Evolutionary conservation across 2,797 vertebrate species (phyloP), one percentile per base, ranked within the genome.

Genomic region (Spondyliosoma cantharus): DNA sequence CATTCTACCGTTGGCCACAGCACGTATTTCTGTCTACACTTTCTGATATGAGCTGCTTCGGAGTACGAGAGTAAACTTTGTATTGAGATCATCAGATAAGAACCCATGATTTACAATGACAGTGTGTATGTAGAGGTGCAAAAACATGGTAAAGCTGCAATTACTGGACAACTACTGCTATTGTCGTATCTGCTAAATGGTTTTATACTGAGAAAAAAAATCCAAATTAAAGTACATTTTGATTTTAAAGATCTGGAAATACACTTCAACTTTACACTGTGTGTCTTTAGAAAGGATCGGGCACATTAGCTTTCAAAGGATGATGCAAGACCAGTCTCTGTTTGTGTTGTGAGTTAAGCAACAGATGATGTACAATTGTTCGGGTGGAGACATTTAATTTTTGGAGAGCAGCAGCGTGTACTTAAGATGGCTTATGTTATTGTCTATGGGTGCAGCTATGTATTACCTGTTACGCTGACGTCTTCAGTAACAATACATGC

Each of bases 361-460:
- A 60, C 58, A n/a, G 32, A 61, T 57, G 19, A 72, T 67, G 58
- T 5, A n/a, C 67, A 49, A 29, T 13, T 50, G 48, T 64, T 63
- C 42, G 15, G 20, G 22, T 81, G 70, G 52, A 19, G 69, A 27
- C 57, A 1, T 50, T 64, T 20, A 22, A 3, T 46, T 64, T n/a
- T 45, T 25, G 0, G 0, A 43, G 16, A 42, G 29, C 13, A 27
- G 17, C 3, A 7, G 16, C 49, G 67, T 81, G 45, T 84, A 84
- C 29, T 86, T 82, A 78, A 61, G 65, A 69, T 45, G 2, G 17
- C 64, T 82, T 71, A 71, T 65, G 32, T 71, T 65, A 68, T 70
- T 49, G 78, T 78, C 64, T 78, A n/a, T 0, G 0, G 3, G 25
- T 69, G 22, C 57, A 82, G 57, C 76, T 80, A 50, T 25, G 19